Conservation (phyloP, 1,140 invertebrate species). For the Neoseiulus cucumeris region DNA sequence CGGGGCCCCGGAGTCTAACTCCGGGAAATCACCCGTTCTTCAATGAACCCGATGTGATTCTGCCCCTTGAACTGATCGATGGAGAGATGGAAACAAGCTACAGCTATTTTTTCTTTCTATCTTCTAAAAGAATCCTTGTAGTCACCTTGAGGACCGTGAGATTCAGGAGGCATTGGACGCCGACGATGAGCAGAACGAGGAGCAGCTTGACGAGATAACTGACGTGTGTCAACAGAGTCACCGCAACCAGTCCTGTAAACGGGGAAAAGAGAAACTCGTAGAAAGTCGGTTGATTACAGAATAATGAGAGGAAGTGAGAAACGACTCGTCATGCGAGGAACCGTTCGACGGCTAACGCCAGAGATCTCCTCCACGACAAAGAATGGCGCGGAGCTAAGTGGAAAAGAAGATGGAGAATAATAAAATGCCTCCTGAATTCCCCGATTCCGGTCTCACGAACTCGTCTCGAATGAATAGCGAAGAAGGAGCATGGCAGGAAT, state of each 20-base stretch:
- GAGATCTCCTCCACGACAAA: slow-evolving; percentile 23
- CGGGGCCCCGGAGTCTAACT: too few species aligned
- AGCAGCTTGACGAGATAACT: slow-evolving; percentile 45
- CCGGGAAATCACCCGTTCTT: too few species aligned
- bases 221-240: slow-evolving; percentile 48
- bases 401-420: slow-evolving; percentile 8
- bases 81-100: too few species aligned
- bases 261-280: slow-evolving; percentile 14
- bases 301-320: too few species aligned
- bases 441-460: too few species aligned
- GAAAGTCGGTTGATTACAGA: slow-evolving; percentile 49
- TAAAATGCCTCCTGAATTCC: not conserved
- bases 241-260: slow-evolving; percentile 45
- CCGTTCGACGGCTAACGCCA: too few species aligned
- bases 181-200: slow-evolving; percentile 38
- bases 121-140: too few species aligned
- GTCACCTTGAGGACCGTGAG: slow-evolving; percentile 23
- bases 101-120: too few species aligned
- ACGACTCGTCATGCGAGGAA: too few species aligned
- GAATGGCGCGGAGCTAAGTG: not conserved
- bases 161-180: slow-evolving; percentile 41
- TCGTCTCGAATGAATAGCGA: slow-evolving; percentile 15
- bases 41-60: too few species aligned
- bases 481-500: slow-evolving; percentile 14
- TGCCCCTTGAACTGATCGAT: too few species aligned